Evolutionary conservation across 2,888 invertebrate species (phyloP), one percentile per base, ranked within the genome.

Genomic region (Osmoderma eremita): DNA sequence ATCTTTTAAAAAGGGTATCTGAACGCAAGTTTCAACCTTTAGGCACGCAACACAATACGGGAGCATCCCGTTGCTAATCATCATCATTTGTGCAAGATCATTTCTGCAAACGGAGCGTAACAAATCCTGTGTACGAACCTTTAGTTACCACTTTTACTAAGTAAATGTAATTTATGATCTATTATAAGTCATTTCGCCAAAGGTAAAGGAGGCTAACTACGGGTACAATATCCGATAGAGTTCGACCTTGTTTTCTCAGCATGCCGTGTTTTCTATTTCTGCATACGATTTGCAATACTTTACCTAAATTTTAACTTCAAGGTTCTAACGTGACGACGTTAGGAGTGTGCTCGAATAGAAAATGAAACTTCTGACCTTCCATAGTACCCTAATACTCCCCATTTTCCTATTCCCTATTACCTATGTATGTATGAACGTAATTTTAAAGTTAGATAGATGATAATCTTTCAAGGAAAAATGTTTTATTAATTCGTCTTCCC

Each of bases 221-320:
- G 20, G 18, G 12, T 42, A 22, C 42, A 48, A 38, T 62, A 49
- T 39, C 65, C 63, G 62, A 56, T 72, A 73, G 72, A 70, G 72
- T 69, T 71, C 68, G 69, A 71, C 72, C 72, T 72, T 69, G 72
- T 71, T 70, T 67, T 67, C 63, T 61, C 45, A 61, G 45, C 67
- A 67, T 72, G 70, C 71, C 65, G 71, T 69, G 70, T 68, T 71
- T 62, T 63, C 36, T 41, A 53, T 15, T 54, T 30, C 54, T 54
- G 64, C 64, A 65, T 65, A 17, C 49, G 24, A 65, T 65, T 65
- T 58, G 65, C 65, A 48, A 65, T 49, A 48, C 20, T 65, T 65
- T 65, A 49, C 54, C 54, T 42, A 58, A 65, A 65, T 48, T 65
- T 48, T 58, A 10, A 17, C 39, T 48, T 49, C 65, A 65, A 65